Percentiles rank a stretch among this genome's conserved stretches.
Conservation (phyloP, 2,797 vertebrate species). For the Microctenopoma stevenorrisi region DNA sequence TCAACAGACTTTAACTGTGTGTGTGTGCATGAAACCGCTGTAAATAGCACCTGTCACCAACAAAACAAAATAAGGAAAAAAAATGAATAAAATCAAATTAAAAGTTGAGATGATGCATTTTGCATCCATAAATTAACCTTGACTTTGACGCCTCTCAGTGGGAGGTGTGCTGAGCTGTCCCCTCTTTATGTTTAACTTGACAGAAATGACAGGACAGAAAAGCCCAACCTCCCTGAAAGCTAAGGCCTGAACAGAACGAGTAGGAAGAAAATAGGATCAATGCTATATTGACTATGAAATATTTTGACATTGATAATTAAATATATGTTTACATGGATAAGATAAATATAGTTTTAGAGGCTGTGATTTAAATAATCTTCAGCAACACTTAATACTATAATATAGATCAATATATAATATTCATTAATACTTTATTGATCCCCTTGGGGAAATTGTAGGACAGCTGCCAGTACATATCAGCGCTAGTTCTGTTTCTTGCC, state of each 20-base stretch:
- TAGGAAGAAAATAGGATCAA: slow-evolving; percentile 44
- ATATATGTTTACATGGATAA: slow-evolving; percentile 68
- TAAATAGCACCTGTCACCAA: slow-evolving; percentile 73
- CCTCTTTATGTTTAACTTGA: slow-evolving; percentile 74
- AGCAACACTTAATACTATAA: background rate
- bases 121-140: slow-evolving; percentile 70
- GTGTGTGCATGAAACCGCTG: slow-evolving; percentile 29
- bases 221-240: slow-evolving; percentile 65
- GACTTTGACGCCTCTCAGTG: slow-evolving; percentile 56
- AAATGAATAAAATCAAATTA: slow-evolving; percentile 24
- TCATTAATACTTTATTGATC: too few species aligned
- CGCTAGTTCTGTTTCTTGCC: too few species aligned
- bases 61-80: slow-evolving; percentile 41
- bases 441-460: too few species aligned
- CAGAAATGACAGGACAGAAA: slow-evolving; percentile 48
- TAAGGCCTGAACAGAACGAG: slow-evolving; percentile 55
- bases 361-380: slow-evolving; percentile 12
- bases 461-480: too few species aligned
- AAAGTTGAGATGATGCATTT: slow-evolving; percentile 55
- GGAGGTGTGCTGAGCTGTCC: slow-evolving; percentile 49
- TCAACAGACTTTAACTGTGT: slow-evolving; percentile 52
- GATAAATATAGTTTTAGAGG: slow-evolving; percentile 17
- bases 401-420: too few species aligned
- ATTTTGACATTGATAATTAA: slow-evolving; percentile 50
- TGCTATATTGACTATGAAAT: slow-evolving; percentile 46